Base-by-base conservation (phyloP, 2,797 vertebrate species). In the Smutsia temminckii region DNA sequence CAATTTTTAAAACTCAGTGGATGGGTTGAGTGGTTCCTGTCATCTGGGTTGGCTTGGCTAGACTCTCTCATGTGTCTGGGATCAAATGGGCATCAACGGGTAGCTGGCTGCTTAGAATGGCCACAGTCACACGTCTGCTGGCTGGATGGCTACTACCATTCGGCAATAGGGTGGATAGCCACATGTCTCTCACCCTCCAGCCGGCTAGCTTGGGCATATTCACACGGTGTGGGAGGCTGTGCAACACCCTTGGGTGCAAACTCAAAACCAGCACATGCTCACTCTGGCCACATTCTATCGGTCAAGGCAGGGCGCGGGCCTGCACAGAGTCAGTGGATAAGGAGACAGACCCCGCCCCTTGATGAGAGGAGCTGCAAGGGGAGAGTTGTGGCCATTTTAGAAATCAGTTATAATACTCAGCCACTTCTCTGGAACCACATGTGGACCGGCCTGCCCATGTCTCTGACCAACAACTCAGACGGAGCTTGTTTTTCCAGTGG, bases 401-500 rank as follows among this genome's bases (percentile, higher is more conserved):
- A 37, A 34, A 85, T 21, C 49, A 10, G 21, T 53, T 64, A 29
- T 3, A 71, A 46, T 18, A 29, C 57, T 16, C 53, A 40, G 68
- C 53, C 84, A 57, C 57, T 37, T 72, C 81, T 96, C 46, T 51
- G 59, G 74, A 94, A 42, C 42, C 59, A 79, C 11, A 42, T 78
- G 20, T 86, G 74, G 59, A 72, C 49, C 51, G 21, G 46, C 51
- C 37, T 92, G 93, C 85, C 34, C 40, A 89, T 92, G 64, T 37
- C 77, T 69, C 37, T 72, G 87, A 49, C 77, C 71, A 12, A 71
- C 93, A 63, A 59, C 61, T 71, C 93, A 95, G 86, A 93, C 42
- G 61, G 25, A 75, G 72, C 93, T 95, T 91, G n/a, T 94, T 97
- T 96, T 94, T 91, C 63, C 59, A 93, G 77, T n/a, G 74, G 87